These are phyloP conservation scores for Daphoenositta chrysoptera DNA, from an alignment of 2,113 vertebrate species.

Conservation along the genomic window DNA sequence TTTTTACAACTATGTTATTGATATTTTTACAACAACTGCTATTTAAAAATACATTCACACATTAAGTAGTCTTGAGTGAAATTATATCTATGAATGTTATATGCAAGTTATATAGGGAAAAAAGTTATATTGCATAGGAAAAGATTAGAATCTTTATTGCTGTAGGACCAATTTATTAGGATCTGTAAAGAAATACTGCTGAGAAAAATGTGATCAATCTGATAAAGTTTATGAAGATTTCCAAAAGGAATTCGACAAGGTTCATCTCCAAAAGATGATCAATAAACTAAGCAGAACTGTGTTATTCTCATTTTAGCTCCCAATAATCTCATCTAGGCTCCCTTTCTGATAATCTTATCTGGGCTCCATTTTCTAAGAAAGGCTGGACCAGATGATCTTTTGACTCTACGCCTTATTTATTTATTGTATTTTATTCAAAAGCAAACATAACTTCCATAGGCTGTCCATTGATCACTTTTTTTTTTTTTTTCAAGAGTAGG, in stretches of 20 bases:
- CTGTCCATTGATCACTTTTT: not conserved
- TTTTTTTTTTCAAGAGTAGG: not conserved
- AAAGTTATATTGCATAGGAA: not conserved
- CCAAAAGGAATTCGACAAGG: not conserved
- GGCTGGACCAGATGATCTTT: not conserved
- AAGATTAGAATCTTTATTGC: not conserved
- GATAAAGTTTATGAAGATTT: not conserved
- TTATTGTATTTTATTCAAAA: not conserved
- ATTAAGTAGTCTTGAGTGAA: not conserved
- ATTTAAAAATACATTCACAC: not conserved
- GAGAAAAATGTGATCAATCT: not conserved
- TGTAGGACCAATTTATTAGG: not conserved
- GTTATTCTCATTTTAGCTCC: not conserved
- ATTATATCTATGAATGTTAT: not conserved
- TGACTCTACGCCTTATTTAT: not conserved
- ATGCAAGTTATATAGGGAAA: too few species aligned
- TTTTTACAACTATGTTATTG: not conserved
- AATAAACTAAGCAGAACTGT: not conserved
- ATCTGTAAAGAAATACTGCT: not conserved
- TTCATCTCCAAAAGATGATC: not conserved
- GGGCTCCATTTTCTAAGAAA: not conserved
- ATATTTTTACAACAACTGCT: not conserved
- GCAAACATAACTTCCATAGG: not conserved
- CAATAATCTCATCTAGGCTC: not conserved
- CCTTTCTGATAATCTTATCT: not conserved